A percentile compares a stretch with the other conserved stretches of the same genome.
Evolutionary conservation across 2,888 invertebrate species (phyloP).

Genomic region (Smittia sp.): DNA sequence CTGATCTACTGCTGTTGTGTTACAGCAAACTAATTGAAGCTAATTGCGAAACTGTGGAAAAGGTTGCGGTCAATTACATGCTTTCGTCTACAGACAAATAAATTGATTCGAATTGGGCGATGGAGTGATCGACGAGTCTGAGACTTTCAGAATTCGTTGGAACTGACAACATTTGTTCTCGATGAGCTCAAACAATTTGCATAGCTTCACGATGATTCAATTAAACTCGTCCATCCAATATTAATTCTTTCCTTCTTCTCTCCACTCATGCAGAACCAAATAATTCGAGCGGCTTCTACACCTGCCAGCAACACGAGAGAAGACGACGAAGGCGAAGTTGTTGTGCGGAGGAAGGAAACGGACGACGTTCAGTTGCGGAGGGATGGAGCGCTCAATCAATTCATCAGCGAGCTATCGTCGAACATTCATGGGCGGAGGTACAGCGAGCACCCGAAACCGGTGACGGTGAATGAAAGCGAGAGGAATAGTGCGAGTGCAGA

Average conservation of each 20-base stretch:
- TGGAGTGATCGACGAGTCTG: no score
- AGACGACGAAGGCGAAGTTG: constrained; percentile 49
- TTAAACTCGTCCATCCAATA: no score
- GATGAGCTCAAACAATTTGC: no score
- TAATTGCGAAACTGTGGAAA: constrained; percentile 3
- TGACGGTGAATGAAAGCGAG: constrained; percentile 40
- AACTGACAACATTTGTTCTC: no score
- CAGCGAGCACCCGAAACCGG: constrained; percentile 50
- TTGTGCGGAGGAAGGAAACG: constrained; percentile 50
- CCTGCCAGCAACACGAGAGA: constrained; percentile 42
- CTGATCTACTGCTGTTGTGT: not conserved
- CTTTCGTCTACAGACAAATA: not conserved
- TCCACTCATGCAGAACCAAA: constrained; percentile 32
- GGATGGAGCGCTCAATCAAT: constrained; percentile 57
- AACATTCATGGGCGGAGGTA: constrained; percentile 54
- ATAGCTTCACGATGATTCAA: no score
- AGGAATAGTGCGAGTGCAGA: constrained; percentile 43
- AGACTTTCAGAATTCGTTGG: no score
- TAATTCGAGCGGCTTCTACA: constrained; percentile 37
- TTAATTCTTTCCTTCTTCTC: not conserved
- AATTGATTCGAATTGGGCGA: not conserved
- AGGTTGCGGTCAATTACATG: constrained; percentile 19
- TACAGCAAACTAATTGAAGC: constrained; percentile 18
- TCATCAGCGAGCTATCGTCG: constrained; percentile 69
- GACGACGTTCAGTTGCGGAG: constrained; percentile 48